These are phyloP conservation scores for Caenorhabditis sp. DNA, from an alignment of 2,888 invertebrate genomes.

Conservation along the genomic window DNA sequence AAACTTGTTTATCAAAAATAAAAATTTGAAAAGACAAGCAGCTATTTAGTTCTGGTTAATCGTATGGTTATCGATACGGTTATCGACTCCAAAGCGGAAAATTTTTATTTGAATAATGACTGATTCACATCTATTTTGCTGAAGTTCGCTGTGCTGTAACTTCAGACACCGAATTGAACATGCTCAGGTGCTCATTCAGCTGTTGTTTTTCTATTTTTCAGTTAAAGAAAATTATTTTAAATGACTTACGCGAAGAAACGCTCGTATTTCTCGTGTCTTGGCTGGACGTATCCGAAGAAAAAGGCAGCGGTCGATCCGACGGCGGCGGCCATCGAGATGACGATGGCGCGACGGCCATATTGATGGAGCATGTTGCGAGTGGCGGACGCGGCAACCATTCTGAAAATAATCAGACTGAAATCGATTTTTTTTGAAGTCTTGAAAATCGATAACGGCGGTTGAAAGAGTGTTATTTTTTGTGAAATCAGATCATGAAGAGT, in stretches of 20 bases:
- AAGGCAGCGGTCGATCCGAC: slow-evolving; percentile 72
- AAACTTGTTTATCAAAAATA: too few relatives aligned
- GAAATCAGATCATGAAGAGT: not conserved
- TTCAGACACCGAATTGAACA: too few relatives aligned
- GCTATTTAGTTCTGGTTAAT: too few relatives aligned
- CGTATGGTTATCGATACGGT: too few relatives aligned
- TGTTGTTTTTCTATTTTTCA: too few relatives aligned
- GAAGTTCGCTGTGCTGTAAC: too few relatives aligned
- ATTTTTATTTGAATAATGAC: not conserved
- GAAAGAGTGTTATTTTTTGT: too few relatives aligned
- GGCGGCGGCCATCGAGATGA: slow-evolving; percentile 67
- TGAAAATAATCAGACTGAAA: slow-evolving; percentile 24
- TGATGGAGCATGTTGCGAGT: slow-evolving; percentile 79
- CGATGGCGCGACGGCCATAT: slow-evolving; percentile 74
- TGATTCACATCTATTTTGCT: too few relatives aligned
- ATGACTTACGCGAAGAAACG: slow-evolving; percentile 72
- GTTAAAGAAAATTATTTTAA: not conserved
- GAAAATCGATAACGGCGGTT: not conserved
- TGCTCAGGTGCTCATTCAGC: too few relatives aligned
- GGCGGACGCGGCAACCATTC: slow-evolving; percentile 74
- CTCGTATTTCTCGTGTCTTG: slow-evolving; percentile 79
- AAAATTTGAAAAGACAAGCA: too few relatives aligned
- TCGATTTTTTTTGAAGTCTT: not conserved
- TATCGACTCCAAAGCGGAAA: too few relatives aligned
- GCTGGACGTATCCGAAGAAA: slow-evolving; percentile 79